These are phyloP conservation scores for Sebastes itinus DNA, from an alignment of 2,797 vertebrate genomes.

Conservation along the genomic window DNA sequence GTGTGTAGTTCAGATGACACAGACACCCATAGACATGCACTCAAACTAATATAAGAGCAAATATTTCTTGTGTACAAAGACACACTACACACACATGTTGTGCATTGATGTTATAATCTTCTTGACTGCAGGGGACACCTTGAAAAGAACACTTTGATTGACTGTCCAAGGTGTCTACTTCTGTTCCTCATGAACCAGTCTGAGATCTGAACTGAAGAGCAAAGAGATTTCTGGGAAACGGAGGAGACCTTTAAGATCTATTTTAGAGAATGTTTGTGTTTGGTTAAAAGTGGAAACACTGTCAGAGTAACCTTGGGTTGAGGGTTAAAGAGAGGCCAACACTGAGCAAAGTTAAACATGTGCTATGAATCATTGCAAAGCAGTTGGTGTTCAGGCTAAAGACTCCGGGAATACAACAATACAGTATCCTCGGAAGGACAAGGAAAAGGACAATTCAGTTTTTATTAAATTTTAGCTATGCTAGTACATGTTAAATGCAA, in stretches of 20 bases:
- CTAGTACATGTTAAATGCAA: too few relatives aligned
- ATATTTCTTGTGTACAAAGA: not conserved
- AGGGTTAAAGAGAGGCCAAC: conserved; percentile 6
- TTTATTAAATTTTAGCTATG: fast-evolving
- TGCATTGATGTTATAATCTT: conserved; percentile 35
- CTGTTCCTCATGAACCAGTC: not conserved
- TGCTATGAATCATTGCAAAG: not conserved
- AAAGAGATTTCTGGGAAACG: conserved; percentile 10
- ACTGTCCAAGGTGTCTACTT: conserved; percentile 1
- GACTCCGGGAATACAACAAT: not conserved
- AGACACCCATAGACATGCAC: not conserved
- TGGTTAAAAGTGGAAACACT: not conserved
- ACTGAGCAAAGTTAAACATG: not conserved
- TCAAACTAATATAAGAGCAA: not conserved
- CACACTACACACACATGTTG: conserved; percentile 16
- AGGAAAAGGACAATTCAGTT: not conserved
- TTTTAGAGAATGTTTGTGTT: conserved; percentile 1
- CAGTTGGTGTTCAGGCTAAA: not conserved
- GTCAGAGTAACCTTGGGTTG: not conserved
- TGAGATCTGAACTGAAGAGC: not conserved
- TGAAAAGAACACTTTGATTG: not conserved
- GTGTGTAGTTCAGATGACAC: conserved; percentile 1
- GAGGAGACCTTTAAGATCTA: not conserved
- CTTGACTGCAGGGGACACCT: not conserved
- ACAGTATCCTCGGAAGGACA: not conserved